phyloP scores from a whole-genome alignment of 1,140 invertebrate genomes.

The Ceratina japonica region DNA sequence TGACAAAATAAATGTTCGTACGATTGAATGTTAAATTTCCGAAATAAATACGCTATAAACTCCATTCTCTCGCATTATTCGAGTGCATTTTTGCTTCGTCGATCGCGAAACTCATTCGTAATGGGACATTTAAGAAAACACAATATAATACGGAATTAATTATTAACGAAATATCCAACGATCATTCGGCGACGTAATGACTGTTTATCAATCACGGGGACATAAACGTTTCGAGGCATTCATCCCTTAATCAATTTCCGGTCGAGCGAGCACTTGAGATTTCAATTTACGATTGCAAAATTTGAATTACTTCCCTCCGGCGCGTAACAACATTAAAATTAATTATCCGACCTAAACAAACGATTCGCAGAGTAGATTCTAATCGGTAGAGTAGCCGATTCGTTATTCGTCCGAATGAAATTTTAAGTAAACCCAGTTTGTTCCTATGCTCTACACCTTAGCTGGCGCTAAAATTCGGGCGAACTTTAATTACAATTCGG shows the following conservation, averaged over 20 bases:
- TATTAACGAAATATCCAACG: too few relatives aligned
- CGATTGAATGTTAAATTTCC: background rate
- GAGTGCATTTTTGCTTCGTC: too few relatives aligned
- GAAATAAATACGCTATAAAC: too few relatives aligned
- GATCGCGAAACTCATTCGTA: too few relatives aligned
- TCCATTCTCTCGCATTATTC: too few relatives aligned
- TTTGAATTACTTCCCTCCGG: background rate
- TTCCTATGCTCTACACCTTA: background rate
- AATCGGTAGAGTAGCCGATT: background rate
- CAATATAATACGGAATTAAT: too few relatives aligned
- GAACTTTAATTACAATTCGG: background rate
- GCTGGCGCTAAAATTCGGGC: background rate
- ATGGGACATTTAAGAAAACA: too few relatives aligned
- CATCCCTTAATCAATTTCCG: background rate
- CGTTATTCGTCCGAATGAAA: background rate
- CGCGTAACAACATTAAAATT: too few relatives aligned
- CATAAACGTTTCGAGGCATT: background rate
- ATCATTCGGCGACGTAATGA: background rate
- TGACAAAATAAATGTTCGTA: background rate
- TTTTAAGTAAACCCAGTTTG: background rate
- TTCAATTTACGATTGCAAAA: background rate
- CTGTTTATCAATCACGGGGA: background rate
- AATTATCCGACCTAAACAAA: too few relatives aligned
- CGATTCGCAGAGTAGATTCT: background rate
- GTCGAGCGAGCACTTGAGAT: background rate